phyloP scores from a whole-genome alignment of 2,797 vertebrate species.

The Pyrocephalus nanus region DNA sequence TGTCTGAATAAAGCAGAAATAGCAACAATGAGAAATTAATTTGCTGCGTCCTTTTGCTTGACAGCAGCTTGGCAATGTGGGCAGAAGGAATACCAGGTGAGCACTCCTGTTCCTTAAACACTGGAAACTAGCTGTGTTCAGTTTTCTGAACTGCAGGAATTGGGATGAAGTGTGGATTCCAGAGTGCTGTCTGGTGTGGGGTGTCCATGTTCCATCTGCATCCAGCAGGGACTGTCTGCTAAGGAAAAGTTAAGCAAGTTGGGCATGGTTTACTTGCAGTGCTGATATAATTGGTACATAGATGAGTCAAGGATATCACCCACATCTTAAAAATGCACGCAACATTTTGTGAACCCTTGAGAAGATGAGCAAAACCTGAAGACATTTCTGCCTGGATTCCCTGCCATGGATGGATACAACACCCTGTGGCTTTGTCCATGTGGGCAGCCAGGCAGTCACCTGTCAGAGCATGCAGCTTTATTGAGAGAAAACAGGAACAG shows the following conservation, averaged over 20 bases:
- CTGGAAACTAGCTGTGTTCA: not conserved
- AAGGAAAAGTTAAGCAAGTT: not conserved
- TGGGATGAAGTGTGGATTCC: not conserved
- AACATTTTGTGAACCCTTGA: not conserved
- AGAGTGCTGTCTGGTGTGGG: not conserved
- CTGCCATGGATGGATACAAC: fast-evolving
- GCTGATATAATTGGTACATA: not conserved
- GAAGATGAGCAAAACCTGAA: not conserved
- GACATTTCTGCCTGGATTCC: not conserved
- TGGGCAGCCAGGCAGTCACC: fast-evolving
- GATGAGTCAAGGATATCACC: not conserved
- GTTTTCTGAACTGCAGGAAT: not conserved
- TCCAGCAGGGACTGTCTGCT: not conserved
- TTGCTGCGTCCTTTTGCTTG: not conserved
- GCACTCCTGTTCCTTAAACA: not conserved
- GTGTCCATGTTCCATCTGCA: not conserved
- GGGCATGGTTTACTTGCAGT: not conserved
- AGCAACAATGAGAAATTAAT: not conserved
- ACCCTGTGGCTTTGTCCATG: not conserved
- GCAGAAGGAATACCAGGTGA: not conserved
- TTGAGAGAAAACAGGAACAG: not conserved
- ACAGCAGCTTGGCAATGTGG: not conserved
- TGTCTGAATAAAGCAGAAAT: not conserved
- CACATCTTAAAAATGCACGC: not conserved
- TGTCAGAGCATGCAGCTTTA: not conserved